A percentile compares a stretch with the other conserved stretches of the same genome.
phyloP scores from a whole-genome alignment of 1,140 invertebrate species.

The Zaprionus vittiger region DNA sequence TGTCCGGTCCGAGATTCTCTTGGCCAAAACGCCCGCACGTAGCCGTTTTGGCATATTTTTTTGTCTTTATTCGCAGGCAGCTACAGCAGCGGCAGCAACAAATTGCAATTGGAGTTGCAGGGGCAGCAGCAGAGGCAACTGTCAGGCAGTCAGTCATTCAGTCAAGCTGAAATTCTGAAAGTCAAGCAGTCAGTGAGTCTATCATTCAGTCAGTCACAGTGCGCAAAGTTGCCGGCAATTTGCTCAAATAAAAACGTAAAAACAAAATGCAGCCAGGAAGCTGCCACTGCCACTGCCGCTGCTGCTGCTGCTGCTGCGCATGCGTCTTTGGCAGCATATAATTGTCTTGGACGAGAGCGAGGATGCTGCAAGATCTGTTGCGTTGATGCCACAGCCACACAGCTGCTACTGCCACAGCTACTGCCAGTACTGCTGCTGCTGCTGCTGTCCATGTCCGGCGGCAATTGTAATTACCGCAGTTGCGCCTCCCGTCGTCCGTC shows the following conservation, averaged over 20 bases:
- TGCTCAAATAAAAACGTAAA: constrained; percentile 82
- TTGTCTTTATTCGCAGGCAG: constrained; percentile 22
- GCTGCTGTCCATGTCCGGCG: constrained; percentile 73
- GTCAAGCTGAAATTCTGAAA: constrained; percentile 71
- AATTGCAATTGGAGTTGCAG: constrained; percentile 45
- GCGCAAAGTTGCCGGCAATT: constrained; percentile 80
- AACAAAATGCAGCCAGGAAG: constrained; percentile 72
- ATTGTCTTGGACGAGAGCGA: constrained; percentile 69
- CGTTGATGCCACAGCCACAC: constrained; percentile 56
- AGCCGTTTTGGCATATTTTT: constrained; percentile 67
- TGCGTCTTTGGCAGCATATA: constrained; percentile 82
- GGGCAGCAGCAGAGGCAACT: constrained; percentile 20
- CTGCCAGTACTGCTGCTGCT: constrained; percentile 26
- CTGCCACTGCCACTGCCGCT: constrained; percentile 21
- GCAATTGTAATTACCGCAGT: constrained; percentile 83
- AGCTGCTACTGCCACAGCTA: constrained; percentile 39
- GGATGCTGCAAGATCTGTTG: constrained; percentile 45
- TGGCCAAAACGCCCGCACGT: constrained; percentile 78
- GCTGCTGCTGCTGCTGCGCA: constrained; percentile 53
- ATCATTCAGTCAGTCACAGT: constrained; percentile 81
- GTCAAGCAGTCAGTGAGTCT: constrained; percentile 73
- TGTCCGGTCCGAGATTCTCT: constrained; percentile 61
- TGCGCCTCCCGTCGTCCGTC: constrained; percentile 79
- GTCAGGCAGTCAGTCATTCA: constrained; percentile 61
- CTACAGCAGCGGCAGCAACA: constrained; percentile 35